Base-by-base conservation (phyloP, 2,888 invertebrate species). In the Pollenia labialis region DNA sequence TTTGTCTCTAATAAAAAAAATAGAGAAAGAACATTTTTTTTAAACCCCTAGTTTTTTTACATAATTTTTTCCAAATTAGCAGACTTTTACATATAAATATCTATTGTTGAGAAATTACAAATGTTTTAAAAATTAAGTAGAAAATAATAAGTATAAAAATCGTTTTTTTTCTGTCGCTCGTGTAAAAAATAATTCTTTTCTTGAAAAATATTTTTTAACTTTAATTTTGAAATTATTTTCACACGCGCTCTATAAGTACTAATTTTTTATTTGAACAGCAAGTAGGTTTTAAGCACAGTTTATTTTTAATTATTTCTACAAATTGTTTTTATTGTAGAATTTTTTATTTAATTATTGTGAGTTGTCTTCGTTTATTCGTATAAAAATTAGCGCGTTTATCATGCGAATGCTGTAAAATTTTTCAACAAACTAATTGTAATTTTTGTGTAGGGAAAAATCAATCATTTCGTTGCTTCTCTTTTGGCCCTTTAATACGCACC, bases 371-470 rank as follows among this genome's bases (percentile, higher is more conserved):
- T 72, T 52, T 62, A 80, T 72, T 64, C 71, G 85, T 72, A 79
- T 66, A 84, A 83, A 85, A 84, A 81, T 72, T 46, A 69, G 66
- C 81, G 81, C 85, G 87, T 48, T 77, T 69, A 76, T 83, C 77
- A 74, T 64, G 75, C 80, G 72, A 87, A 75, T 86, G 82, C 85
- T 84, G 48, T 84, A 84, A 88, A 88, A 89, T 64, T 89, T 88
- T 88, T 88, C 89, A 85, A 86, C 88, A 88, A 89, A 89, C 88
- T 88, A 86, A 89, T 87, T 88, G 77, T 12, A 77, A 84, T 66
- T 76, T 84, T 68, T 86, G 6, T 85, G 82, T 84, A 88, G 85
- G 76, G 90, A 91, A 91, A 91, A 91, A 91, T 91, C 91, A 91
- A 91, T 91, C 91, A 90, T 92, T 90, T 90, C 77, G 71, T 85